Evolutionary conservation across 2,797 vertebrate genomes (phyloP), one percentile per base, ranked within the genome.

Genomic region (Malurus leucopterus): DNA sequence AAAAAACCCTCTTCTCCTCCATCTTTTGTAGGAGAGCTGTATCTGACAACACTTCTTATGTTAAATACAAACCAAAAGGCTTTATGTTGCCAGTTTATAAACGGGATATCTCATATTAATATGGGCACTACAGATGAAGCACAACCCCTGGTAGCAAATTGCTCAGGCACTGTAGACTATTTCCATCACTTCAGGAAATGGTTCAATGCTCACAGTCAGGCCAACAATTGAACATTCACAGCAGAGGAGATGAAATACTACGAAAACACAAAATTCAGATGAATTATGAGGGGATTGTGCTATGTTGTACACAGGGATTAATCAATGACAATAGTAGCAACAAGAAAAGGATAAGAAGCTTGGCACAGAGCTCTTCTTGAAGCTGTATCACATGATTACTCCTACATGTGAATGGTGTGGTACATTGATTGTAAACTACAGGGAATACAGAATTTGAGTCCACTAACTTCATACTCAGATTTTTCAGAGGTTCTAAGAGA

Each of bases 381-480:
- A 75, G 15, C 4, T 65, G 47, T 70, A 81, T 32, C n/a, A 62
- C 26, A 62, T 1, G 0, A 51, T 24, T 20, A 68, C 24, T 70
- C 32, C 34, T 65, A 4, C 2, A 16, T 34, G 29, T 34, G 59
- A 83, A 24, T 26, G 13, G 6, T 55, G 26, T 15, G 50, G 11
- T 54, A 16, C 54, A 44, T 3, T 2, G 30, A 8, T 23, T 50
- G 21, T 67, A 49, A 68, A 41, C 27, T 51, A 51, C 34, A 78
- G 22, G 8, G 30, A 74, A 58, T 26, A 43, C 2, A 34, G 58
- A 15, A 49, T 11, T 63, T 53, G 40, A 76, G 9, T 27, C 54
- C 32, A 47, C 6, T 2, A 3, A 24, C 81, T 75, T 79, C 14
- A 76, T 0, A 0, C 10, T 20, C 21, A 20, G n/a, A 36, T 51